Base-by-base conservation (phyloP, 2,113 vertebrate species). In the Poecilia latipinna region DNA sequence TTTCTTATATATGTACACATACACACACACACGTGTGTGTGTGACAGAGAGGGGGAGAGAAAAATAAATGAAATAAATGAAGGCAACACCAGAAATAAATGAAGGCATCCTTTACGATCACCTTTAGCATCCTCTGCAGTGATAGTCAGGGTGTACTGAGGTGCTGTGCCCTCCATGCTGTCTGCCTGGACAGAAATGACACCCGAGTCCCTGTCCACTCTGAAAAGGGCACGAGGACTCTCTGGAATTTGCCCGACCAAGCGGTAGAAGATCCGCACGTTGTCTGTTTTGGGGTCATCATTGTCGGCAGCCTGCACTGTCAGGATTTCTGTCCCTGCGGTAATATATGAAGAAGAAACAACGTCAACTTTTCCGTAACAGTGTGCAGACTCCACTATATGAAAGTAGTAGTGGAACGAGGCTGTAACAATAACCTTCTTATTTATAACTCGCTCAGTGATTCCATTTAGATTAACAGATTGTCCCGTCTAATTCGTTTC, bases 111-210 rank as follows among this genome's bases (percentile, higher is more conserved):
- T 48, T 48, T 48, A 48, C 13, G 54, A 61, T 85, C 81, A 95
- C 94, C 94, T 94, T 95, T 95, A 19, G 94, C 94, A 51, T 95
- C 93, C 82, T 95, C 93, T 26, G 93, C 92, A 8, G 90, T 90
- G 75, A 95, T 93, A 77, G 90, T 91, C 61, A 94, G 88, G 1
- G 65, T 84, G 80, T 94, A 94, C 22, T 90, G 87, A 22, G 93
- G 91, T 3, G 90, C 91, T 4, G 86, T 88, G 15, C 90, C 92
- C 63, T 92, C 89, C 84, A 92, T 87, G 39, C 12, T 91, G 81
- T 89, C 91, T 10, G 86, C 94, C 72, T 94, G 93, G 54, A 95
- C 86, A 0, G 91, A 93, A 88, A 95, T 91, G 70, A 84, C 86
- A 32, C 94, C 93, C 0, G 71, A 94, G 79, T 91, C 90, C 54